Evolutionary conservation across 1,140 invertebrate species (phyloP).

Genomic region (Musca vetustissima): DNA sequence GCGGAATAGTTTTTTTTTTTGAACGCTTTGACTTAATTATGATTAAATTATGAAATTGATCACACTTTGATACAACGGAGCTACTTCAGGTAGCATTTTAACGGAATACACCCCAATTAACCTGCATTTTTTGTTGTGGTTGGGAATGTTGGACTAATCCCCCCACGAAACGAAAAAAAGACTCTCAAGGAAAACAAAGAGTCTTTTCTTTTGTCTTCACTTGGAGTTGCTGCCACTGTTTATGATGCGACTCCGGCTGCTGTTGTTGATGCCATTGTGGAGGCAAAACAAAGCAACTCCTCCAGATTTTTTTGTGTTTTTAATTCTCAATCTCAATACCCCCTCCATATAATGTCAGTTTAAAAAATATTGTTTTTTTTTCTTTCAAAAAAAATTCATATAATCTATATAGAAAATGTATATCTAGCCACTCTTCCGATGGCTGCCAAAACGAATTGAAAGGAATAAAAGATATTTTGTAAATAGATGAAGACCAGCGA

Average conservation of each 20-base stretch:
- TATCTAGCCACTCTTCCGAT: not conserved
- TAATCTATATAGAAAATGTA: not conserved
- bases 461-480: not conserved
- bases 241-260: no score
- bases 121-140: conserved; percentile 3
- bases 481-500: conserved; percentile 24
- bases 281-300: conserved; percentile 14
- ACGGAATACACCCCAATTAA: conserved; percentile 21
- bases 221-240: no score
- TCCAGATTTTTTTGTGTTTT: not conserved
- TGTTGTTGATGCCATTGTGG: no score
- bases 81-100: conserved; percentile 17
- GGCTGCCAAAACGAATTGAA: not conserved
- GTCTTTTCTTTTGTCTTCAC: not conserved
- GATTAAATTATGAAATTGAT: conserved; percentile 23
- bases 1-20: no score
- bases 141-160: not conserved
- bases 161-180: no score
- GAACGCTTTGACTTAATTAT: conserved; percentile 1
- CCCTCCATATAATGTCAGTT: not conserved
- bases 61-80: not conserved
- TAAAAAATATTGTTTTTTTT: not conserved
- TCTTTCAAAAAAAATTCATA: not conserved
- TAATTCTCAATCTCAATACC: no score
- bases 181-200: conserved; percentile 1